Evolutionary conservation across 2,888 invertebrate genomes (phyloP).

Genomic region (Drosophila pullipes): DNA sequence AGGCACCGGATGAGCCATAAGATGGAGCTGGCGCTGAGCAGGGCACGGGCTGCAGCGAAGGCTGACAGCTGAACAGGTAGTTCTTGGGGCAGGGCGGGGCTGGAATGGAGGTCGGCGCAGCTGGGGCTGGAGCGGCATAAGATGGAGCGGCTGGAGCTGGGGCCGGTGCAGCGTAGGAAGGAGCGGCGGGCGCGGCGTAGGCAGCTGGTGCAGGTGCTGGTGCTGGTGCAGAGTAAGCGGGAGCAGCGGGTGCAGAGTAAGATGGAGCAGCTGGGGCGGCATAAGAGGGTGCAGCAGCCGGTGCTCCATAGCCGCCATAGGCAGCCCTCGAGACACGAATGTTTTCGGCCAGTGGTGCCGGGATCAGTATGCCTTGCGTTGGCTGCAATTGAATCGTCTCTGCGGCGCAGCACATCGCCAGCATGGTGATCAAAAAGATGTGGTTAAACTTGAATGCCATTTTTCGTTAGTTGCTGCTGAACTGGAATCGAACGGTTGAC

Average conservation of each 20-base stretch:
- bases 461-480: constrained; percentile 48
- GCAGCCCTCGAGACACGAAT: constrained; percentile 73
- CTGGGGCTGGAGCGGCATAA: constrained; percentile 61
- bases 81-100: constrained; percentile 81
- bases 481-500: constrained; percentile 50
- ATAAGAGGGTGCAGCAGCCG: constrained; percentile 49
- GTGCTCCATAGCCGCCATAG: constrained; percentile 63
- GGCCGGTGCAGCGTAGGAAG: constrained; percentile 53
- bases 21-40: constrained; percentile 71
- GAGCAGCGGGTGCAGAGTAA: constrained; percentile 47
- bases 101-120: constrained; percentile 55
- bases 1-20: constrained; percentile 75
- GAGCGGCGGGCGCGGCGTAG: constrained; percentile 43
- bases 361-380: constrained; percentile 81
- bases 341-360: constrained; percentile 79
- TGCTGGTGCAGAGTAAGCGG: constrained; percentile 51
- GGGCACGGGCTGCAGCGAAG: constrained; percentile 78
- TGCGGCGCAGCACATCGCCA: constrained; percentile 51
- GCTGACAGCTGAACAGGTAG: constrained; percentile 83
- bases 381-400: constrained; percentile 80
- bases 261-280: constrained; percentile 42
- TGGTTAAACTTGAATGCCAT: constrained; percentile 66
- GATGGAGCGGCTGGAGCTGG: constrained; percentile 45
- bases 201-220: constrained; percentile 53
- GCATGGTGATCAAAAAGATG: constrained; percentile 46